A percentile compares a stretch with the other conserved stretches of the same genome.
These are phyloP conservation scores for Sycophila sp. DNA, from an alignment of 1,140 invertebrate genomes.

Conservation along the genomic window DNA sequence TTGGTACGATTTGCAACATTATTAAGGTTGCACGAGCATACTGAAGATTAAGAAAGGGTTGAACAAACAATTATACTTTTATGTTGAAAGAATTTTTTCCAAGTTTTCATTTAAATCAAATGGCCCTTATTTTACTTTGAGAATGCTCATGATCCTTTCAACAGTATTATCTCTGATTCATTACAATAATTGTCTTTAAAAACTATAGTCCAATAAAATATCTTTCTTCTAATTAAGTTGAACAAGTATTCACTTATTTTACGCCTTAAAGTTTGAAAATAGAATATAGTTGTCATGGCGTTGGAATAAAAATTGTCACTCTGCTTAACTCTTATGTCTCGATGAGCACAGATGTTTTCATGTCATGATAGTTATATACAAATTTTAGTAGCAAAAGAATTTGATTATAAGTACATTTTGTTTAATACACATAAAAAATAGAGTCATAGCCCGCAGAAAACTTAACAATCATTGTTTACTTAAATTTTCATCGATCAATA, in stretches of 20 bases:
- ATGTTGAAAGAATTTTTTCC: slow-evolving; percentile 7
- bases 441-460: slow-evolving; percentile 30
- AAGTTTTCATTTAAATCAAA: background rate
- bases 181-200: slow-evolving; percentile 27
- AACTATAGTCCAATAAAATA: slow-evolving; percentile 27
- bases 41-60: slow-evolving; percentile 12
- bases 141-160: slow-evolving; percentile 23
- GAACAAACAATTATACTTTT: background rate
- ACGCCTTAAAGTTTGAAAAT: slow-evolving; percentile 30
- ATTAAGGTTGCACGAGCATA: slow-evolving; percentile 23
- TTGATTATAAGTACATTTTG: slow-evolving; percentile 35
- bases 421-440: slow-evolving; percentile 37
- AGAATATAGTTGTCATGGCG: slow-evolving; percentile 20
- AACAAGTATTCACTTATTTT: slow-evolving; percentile 25
- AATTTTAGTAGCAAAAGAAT: slow-evolving; percentile 36
- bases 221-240: slow-evolving; percentile 16
- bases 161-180: slow-evolving; percentile 22
- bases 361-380: slow-evolving; percentile 32
- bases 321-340: slow-evolving; percentile 6
- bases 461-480: slow-evolving; percentile 25
- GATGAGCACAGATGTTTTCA: slow-evolving; percentile 8
- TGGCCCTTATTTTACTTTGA: slow-evolving; percentile 21
- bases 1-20: slow-evolving; percentile 13
- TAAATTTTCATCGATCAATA: slow-evolving; percentile 17
- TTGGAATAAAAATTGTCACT: slow-evolving; percentile 18